A percentile compares a stretch with the other conserved stretches of the same genome.
phyloP scores from a whole-genome alignment of 2,113 vertebrate species.

The Campylomormyrus numenius region DNA sequence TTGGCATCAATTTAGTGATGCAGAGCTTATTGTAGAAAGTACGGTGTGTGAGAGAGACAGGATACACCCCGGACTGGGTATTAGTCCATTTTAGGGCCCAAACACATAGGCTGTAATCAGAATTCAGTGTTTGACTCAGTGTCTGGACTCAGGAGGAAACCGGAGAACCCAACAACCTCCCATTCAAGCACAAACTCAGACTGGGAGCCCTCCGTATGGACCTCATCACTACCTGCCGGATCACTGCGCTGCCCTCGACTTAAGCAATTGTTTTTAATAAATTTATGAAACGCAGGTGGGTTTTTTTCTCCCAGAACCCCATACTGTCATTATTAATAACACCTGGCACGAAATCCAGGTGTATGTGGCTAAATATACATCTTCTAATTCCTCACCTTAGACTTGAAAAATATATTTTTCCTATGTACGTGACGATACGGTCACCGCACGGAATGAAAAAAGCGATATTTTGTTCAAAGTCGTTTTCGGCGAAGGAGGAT shows the following conservation, averaged over 20 bases:
- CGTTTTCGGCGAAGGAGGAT: background rate
- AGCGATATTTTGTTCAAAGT: background rate
- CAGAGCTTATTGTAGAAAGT: background rate
- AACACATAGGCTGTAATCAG: background rate
- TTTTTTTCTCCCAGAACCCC: background rate
- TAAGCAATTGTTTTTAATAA: background rate
- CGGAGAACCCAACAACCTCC: background rate
- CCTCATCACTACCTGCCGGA: background rate
- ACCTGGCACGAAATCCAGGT: background rate
- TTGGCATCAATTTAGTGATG: background rate
- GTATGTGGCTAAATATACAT: background rate
- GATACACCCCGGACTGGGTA: background rate
- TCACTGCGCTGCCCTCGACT: background rate
- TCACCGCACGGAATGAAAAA: background rate
- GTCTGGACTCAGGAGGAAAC: background rate
- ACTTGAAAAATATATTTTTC: background rate
- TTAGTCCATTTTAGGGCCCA: background rate
- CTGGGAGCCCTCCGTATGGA: background rate
- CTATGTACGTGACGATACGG: background rate
- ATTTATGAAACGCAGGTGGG: background rate
- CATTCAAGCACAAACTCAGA: background rate
- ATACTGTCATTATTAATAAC: conserved; percentile 6
- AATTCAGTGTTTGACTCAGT: background rate
- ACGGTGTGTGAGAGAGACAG: background rate
- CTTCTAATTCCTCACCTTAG: background rate